Evolutionary conservation across 2,113 vertebrate species (phyloP).

Genomic region (Pterocles burchelli): DNA sequence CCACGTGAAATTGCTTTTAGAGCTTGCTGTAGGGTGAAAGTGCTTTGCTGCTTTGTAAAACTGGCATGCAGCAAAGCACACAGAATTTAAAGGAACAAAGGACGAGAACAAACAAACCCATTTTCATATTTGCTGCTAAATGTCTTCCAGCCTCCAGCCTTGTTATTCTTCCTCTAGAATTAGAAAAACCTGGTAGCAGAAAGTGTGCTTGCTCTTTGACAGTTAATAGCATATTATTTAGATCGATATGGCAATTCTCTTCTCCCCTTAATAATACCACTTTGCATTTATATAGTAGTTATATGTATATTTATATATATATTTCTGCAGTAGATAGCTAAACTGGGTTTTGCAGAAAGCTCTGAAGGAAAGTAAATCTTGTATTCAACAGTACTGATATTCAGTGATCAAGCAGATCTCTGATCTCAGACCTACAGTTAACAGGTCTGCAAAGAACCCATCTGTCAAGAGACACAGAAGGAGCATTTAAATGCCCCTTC

Average conservation of each 20-base stretch:
- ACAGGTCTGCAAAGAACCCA: background rate
- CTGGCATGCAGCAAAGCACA: background rate
- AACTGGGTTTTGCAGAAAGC: background rate
- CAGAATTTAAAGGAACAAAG: slow-evolving; percentile 22
- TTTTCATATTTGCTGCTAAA: slow-evolving; percentile 49
- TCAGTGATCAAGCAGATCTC: background rate
- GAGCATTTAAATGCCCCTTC: background rate
- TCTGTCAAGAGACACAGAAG: background rate
- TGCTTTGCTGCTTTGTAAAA: slow-evolving; percentile 36
- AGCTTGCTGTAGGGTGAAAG: slow-evolving; percentile 50
- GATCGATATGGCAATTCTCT: slow-evolving; percentile 34
- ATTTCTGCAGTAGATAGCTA: background rate
- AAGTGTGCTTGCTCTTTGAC: slow-evolving; percentile 32
- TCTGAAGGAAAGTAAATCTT: background rate
- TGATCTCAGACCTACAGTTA: background rate
- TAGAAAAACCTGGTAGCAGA: slow-evolving; percentile 17
- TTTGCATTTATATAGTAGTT: slow-evolving; percentile 8
- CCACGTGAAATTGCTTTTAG: slow-evolving; percentile 31
- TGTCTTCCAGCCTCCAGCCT: slow-evolving; percentile 13
- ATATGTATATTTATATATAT: background rate
- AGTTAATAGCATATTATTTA: slow-evolving; percentile 22
- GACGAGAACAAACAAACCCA: background rate
- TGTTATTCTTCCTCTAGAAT: slow-evolving; percentile 43
- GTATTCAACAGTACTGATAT: background rate
- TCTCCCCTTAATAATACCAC: slow-evolving; percentile 27